Percentiles rank a stretch among this genome's conserved stretches.
Conservation (phyloP, 2,888 invertebrate genomes). For the Spodoptera littoralis region DNA sequence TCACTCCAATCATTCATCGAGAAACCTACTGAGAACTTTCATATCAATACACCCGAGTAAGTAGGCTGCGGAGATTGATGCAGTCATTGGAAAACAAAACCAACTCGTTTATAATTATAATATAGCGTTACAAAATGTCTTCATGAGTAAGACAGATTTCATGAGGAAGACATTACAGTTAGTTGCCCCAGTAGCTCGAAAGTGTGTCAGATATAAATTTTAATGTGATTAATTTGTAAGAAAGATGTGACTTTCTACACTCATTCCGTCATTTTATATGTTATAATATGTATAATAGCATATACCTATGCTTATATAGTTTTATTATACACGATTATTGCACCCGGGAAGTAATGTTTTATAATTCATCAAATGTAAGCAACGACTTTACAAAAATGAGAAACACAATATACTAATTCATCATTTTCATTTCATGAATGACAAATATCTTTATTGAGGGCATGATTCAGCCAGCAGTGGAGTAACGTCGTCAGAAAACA, state of each 20-base stretch:
- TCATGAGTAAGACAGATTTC: conserved; percentile 18
- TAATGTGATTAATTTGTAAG: conserved; percentile 7
- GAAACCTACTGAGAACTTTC: conserved; percentile 63
- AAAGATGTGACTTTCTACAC: not conserved
- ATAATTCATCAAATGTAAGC: too few relatives aligned
- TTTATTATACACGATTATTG: too few relatives aligned
- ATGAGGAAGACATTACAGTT: conserved; percentile 19
- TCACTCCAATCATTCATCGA: conserved; percentile 76
- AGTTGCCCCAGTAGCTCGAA: conserved; percentile 7
- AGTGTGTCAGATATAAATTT: conserved; percentile 6
- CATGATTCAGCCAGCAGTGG: conserved; percentile 71
- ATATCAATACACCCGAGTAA: conserved; percentile 43
- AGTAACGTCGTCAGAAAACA: conserved; percentile 65
- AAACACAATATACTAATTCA: conserved; percentile 42
- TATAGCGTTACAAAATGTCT: conserved; percentile 16
- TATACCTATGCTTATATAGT: too few relatives aligned
- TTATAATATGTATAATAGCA: too few relatives aligned
- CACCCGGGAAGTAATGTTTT: too few relatives aligned
- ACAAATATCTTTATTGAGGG: conserved; percentile 74
- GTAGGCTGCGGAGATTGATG: conserved; percentile 22
- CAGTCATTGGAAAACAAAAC: conserved; percentile 20
- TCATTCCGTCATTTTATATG: too few relatives aligned
- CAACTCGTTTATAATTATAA: conserved; percentile 32
- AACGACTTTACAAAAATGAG: too few relatives aligned
- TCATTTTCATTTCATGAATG: conserved; percentile 77